phyloP scores from a whole-genome alignment of 2,888 invertebrate species.

The Panorpa germanica region DNA sequence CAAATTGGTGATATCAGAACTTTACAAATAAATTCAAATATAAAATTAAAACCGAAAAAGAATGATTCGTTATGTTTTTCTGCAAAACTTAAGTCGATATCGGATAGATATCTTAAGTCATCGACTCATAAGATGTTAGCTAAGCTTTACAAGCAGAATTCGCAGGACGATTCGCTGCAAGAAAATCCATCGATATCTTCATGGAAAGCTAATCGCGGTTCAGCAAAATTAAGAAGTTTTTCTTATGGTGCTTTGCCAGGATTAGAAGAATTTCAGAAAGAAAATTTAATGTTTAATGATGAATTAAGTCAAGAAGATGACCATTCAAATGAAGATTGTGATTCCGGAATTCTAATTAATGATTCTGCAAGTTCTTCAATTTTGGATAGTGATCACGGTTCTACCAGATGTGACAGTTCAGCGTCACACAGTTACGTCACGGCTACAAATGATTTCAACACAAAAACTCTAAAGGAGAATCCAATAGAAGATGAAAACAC shows the following conservation, averaged over 20 bases:
- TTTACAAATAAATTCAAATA: too few species aligned
- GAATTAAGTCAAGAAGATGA: constrained; percentile 40
- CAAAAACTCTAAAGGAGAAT: constrained; percentile 11
- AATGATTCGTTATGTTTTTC: too few species aligned
- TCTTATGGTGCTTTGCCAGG: constrained; percentile 57
- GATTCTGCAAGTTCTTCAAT: constrained; percentile 50
- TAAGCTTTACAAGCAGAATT: constrained; percentile 38
- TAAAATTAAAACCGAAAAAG: too few species aligned
- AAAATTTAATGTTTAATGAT: constrained; percentile 36
- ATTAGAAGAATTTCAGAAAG: constrained; percentile 42
- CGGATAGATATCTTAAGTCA: constrained; percentile 48
- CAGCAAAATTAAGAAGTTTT: constrained; percentile 44
- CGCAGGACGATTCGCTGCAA: constrained; percentile 24
- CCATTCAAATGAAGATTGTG: constrained; percentile 48
- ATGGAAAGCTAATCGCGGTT: constrained; percentile 22
- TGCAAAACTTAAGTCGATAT: constrained; percentile 51
- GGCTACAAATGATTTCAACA: constrained; percentile 18
- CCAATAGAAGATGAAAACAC: constrained; percentile 10
- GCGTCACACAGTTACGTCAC: constrained; percentile 25
- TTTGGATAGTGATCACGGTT: constrained; percentile 33
- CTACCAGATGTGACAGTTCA: constrained; percentile 31
- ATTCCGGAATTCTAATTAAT: constrained; percentile 56
- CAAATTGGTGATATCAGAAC: too few species aligned
- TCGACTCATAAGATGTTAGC: constrained; percentile 49
- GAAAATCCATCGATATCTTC: too few species aligned